These are phyloP conservation scores for Ptychodera flava DNA, from an alignment of 35 echinoderm and acorn worm species.

Conservation along the genomic window DNA sequence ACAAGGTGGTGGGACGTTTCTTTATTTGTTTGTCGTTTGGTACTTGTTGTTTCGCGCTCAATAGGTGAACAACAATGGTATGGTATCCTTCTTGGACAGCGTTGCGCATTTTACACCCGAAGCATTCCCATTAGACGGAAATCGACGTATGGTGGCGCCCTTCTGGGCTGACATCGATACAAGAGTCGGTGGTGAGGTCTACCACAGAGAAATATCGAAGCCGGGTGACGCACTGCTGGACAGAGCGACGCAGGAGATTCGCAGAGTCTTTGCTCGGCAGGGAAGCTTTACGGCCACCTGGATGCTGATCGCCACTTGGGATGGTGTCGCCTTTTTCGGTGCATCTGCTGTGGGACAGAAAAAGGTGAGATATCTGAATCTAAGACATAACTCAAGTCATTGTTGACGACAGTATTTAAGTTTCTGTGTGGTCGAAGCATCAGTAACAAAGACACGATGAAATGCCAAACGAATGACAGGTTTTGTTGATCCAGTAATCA, in stretches of 20 bases:
- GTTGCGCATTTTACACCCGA: background rate
- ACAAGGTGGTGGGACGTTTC: background rate
- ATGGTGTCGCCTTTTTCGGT: conserved; percentile 5
- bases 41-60: no score
- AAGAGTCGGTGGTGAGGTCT: background rate
- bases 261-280: conserved; percentile 51
- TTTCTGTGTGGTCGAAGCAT: no score
- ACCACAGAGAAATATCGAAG: conserved; percentile 19
- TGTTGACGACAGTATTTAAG: no score
- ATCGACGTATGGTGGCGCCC: conserved; percentile 11
- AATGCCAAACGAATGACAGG: no score
- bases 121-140: background rate
- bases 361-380: no score
- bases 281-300: conserved; percentile 10
- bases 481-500: no score
- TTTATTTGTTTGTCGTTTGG: no score
- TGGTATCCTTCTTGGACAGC: background rate
- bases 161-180: conserved; percentile 33
- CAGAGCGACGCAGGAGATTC: conserved; percentile 46
- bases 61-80: conserved; percentile 24
- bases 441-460: no score
- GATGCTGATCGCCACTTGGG: conserved; percentile 27
- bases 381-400: no score
- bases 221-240: conserved; percentile 2
- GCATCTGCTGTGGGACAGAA: background rate